Evolutionary conservation across 2,113 vertebrate genomes (phyloP).

Genomic region (Nesospiza acunhae): DNA sequence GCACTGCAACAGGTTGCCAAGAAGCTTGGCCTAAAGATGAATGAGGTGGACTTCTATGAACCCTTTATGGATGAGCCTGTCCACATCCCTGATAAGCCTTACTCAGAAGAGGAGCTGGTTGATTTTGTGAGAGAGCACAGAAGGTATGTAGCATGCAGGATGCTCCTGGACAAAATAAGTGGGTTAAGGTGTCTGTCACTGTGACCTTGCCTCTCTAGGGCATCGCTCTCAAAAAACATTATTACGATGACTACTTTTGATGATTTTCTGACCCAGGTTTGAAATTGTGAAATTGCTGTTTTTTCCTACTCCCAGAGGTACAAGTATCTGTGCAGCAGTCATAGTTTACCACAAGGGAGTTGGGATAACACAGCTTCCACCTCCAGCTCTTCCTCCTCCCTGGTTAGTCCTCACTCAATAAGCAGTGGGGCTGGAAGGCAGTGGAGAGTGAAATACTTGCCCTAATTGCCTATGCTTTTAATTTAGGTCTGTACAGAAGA

Average conservation of each 20-base stretch:
- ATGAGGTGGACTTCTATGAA: slow-evolving; percentile 97
- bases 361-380: background rate
- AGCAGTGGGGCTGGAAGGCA: background rate
- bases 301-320: background rate
- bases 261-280: background rate
- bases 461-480: background rate
- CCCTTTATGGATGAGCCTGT: slow-evolving; percentile 95
- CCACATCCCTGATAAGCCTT: slow-evolving; percentile 88
- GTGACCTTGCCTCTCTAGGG: background rate
- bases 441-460: background rate
- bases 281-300: background rate
- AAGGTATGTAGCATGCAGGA: slow-evolving; percentile 72
- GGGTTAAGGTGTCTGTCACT: background rate
- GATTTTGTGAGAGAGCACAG: slow-evolving; percentile 89
- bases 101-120: slow-evolving; percentile 90
- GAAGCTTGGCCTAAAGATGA: slow-evolving; percentile 91
- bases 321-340: background rate
- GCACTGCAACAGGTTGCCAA: slow-evolving; percentile 86
- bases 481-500: background rate
- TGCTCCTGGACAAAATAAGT: background rate
- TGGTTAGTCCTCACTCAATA: background rate
- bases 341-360: background rate
- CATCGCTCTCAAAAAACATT: background rate
- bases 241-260: background rate
- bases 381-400: background rate